Percentiles rank a stretch among this genome's conserved stretches.
phyloP scores from a whole-genome alignment of 2,888 invertebrate genomes.

The Dysmachus trigonus region DNA sequence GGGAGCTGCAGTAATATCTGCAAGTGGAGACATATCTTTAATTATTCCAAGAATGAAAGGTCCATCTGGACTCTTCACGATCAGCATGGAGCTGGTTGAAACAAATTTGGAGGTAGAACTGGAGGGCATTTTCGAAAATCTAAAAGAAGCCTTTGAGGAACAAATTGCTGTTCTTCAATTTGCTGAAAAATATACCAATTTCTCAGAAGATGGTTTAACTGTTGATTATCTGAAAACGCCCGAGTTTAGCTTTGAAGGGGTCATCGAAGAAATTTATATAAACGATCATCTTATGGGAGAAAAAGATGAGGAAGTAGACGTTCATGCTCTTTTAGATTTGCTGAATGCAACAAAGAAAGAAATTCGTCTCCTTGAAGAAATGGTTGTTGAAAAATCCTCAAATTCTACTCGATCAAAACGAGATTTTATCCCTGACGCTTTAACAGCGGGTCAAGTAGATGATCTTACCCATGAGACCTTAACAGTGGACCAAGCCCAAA shows the following conservation, averaged over 20 bases:
- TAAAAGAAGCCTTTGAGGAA: slow-evolving; percentile 56
- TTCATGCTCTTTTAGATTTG: slow-evolving; percentile 50
- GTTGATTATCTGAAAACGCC: slow-evolving; percentile 53
- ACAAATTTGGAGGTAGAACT: slow-evolving; percentile 59
- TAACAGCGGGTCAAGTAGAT: neutral
- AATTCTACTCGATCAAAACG: neutral
- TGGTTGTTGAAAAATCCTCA: neutral
- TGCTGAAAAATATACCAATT: slow-evolving; percentile 51
- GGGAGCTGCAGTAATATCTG: slow-evolving; percentile 57
- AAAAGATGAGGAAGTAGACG: slow-evolving; percentile 54
- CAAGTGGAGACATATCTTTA: slow-evolving; percentile 54
- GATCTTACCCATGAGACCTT: slow-evolving; percentile 53
- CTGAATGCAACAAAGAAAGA: neutral
- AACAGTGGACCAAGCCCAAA: slow-evolving; percentile 52
- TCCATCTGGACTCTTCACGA: slow-evolving; percentile 58
- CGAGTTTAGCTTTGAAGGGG: slow-evolving; percentile 54
- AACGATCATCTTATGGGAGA: slow-evolving; percentile 57
- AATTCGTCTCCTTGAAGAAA: neutral
- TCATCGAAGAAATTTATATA: slow-evolving; percentile 55
- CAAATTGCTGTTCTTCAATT: slow-evolving; percentile 55
- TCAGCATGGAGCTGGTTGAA: slow-evolving; percentile 57
- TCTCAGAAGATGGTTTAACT: neutral
- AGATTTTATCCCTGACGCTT: neutral
- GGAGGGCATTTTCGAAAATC: slow-evolving; percentile 56
- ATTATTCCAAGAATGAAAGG: slow-evolving; percentile 59